A percentile compares a stretch with the other conserved stretches of the same genome.
phyloP scores from a whole-genome alignment of 2,797 vertebrate genomes.

The Chaenodraco wilsoni region DNA sequence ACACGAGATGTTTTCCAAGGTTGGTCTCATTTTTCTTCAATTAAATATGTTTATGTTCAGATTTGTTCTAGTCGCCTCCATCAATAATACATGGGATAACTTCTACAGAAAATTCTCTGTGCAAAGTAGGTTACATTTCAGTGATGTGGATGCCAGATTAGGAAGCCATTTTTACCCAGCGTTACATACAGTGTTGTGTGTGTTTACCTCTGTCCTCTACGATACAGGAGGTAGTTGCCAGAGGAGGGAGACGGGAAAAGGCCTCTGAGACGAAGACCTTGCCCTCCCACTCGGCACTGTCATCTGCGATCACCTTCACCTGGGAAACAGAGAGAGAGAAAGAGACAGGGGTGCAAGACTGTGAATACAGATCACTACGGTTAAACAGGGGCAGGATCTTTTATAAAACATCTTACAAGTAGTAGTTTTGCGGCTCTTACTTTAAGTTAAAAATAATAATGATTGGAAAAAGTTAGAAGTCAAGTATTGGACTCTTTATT shows the following conservation, averaged over 20 bases:
- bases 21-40: not conserved
- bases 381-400: not conserved
- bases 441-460: not conserved
- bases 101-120: not conserved
- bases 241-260: slow-evolving; percentile 79
- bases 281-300: slow-evolving; percentile 80
- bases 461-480: not conserved
- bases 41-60: not conserved
- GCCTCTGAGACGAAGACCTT: slow-evolving; percentile 80
- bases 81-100: not conserved
- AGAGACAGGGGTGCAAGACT: not conserved
- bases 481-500: not conserved
- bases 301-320: slow-evolving; percentile 83
- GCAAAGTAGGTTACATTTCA: not conserved
- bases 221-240: slow-evolving; percentile 80
- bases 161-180: no score
- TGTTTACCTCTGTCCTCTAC: slow-evolving; percentile 81
- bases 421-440: not conserved
- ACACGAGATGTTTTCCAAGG: not conserved
- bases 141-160: not conserved
- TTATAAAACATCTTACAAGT: not conserved
- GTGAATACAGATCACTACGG: not conserved
- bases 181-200: not conserved
- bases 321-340: slow-evolving; percentile 46
- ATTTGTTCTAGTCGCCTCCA: not conserved